Evolutionary conservation across 2,797 vertebrate species (phyloP).

Genomic region (Tinamus major): DNA sequence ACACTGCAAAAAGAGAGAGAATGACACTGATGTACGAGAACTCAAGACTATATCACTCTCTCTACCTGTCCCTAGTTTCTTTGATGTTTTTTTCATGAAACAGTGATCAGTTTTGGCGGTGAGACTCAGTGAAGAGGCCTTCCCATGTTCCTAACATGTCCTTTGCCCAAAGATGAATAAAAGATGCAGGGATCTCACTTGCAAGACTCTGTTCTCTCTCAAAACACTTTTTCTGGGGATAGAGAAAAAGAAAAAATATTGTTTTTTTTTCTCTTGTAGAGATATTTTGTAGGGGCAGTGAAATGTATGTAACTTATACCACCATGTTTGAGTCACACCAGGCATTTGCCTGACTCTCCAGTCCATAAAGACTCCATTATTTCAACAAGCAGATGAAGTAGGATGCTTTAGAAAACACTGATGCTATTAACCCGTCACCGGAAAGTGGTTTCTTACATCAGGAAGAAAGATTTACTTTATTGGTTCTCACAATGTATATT

Average conservation of each 20-base stretch:
- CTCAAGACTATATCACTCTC: not conserved
- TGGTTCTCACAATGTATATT: not conserved
- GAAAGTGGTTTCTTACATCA: not conserved
- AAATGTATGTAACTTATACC: not conserved
- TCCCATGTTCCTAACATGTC: not conserved
- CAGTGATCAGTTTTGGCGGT: not conserved
- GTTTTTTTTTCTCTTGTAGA: not conserved
- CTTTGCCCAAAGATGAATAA: not conserved
- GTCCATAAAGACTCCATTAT: not conserved
- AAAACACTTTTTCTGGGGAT: not conserved
- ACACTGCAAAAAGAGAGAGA: too few relatives aligned
- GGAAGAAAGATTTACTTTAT: not conserved
- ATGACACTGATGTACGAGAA: too few relatives aligned
- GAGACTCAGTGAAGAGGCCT: not conserved
- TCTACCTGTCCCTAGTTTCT: not conserved
- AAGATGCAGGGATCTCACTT: not conserved
- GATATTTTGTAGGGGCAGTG: not conserved
- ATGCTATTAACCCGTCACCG: not conserved
- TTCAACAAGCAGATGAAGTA: not conserved
- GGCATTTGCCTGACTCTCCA: not conserved
- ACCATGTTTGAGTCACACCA: not conserved
- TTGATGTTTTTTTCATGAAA: constrained; percentile 28
- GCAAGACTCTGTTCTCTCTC: not conserved
- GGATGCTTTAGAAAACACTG: not conserved
- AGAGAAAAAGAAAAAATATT: not conserved